Conservation (phyloP, 2,797 vertebrate genomes). For the Heteromormyrus szaboi region DNA sequence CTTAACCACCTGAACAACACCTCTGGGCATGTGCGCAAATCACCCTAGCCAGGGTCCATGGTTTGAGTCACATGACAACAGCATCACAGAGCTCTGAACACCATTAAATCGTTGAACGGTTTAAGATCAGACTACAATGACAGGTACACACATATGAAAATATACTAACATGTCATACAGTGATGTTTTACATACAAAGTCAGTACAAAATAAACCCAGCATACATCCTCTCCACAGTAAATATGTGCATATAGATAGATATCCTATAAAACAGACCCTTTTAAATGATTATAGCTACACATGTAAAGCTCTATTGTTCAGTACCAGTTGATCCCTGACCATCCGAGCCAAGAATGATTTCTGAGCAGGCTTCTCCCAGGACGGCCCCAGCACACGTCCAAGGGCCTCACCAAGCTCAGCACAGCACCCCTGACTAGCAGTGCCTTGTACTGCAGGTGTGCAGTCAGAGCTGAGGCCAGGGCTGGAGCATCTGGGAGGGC, state of each 20-base stretch:
- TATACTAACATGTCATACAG: constrained; percentile 44
- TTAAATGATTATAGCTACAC: constrained; percentile 48
- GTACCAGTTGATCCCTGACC: constrained; percentile 75
- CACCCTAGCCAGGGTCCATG: constrained; percentile 13
- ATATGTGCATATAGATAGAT: constrained; percentile 70
- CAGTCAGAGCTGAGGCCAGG: constrained; percentile 28
- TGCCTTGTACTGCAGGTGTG: constrained; percentile 22
- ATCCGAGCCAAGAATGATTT: constrained; percentile 67
- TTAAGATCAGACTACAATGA: constrained; percentile 37
- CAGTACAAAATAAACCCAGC: constrained; percentile 69
- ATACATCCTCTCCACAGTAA: constrained; percentile 78
- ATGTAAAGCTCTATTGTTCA: constrained; percentile 45
- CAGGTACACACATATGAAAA: constrained; percentile 39
- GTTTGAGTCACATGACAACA: constrained; percentile 43
- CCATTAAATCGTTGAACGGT: constrained; percentile 29
- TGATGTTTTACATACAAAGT: constrained; percentile 70
- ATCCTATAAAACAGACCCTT: constrained; percentile 45
- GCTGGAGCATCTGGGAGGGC: constrained; percentile 33
- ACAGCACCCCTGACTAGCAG: constrained; percentile 33
- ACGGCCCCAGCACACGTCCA: constrained; percentile 31
- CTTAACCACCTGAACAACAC: constrained; percentile 33
- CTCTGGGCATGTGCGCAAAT: constrained; percentile 9
- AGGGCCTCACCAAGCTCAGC: constrained; percentile 27
- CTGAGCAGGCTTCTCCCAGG: constrained; percentile 40
- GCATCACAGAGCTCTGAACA: constrained; percentile 35